Conservation (phyloP, 2,797 vertebrate genomes). For the Setipinna tenuifilis region DNA sequence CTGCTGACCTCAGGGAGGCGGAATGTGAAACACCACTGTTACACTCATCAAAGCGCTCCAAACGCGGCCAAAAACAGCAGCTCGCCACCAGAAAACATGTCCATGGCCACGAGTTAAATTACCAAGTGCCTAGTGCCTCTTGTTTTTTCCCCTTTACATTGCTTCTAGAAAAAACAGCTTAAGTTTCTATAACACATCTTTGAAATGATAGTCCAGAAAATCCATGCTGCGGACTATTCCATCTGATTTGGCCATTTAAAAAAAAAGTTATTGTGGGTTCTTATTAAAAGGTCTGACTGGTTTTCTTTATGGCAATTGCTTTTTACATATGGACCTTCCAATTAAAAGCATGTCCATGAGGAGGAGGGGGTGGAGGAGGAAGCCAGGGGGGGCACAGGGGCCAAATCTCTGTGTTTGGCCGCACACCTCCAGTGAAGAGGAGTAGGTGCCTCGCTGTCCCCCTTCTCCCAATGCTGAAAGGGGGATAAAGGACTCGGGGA, state of each 20-base stretch:
- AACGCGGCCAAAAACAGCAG: background rate
- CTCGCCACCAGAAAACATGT: background rate
- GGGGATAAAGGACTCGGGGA: slow-evolving; percentile 69
- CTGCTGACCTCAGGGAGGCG: slow-evolving; percentile 8
- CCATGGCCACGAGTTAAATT: background rate
- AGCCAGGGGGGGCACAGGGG: background rate
- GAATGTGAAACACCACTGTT: slow-evolving; percentile 21
- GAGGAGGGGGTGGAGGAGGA: slow-evolving; percentile 30
- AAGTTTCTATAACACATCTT: background rate
- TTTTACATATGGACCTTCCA: slow-evolving; percentile 3
- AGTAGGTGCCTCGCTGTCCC: background rate
- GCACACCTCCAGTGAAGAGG: slow-evolving; percentile 4
- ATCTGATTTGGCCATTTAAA: background rate
- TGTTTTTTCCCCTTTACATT: background rate
- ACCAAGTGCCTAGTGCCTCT: background rate
- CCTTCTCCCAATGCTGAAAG: slow-evolving; percentile 72
- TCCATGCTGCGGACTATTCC: background rate
- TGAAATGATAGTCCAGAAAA: background rate
- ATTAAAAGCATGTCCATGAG: background rate
- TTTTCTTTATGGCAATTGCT: background rate
- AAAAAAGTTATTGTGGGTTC: background rate
- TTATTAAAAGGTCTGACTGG: background rate
- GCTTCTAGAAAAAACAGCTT: background rate
- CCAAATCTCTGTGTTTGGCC: slow-evolving; percentile 1
- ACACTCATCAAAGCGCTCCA: slow-evolving; percentile 76